Base-by-base conservation (phyloP, 2,113 vertebrate genomes). In the Hemiscyllium ocellatum region DNA sequence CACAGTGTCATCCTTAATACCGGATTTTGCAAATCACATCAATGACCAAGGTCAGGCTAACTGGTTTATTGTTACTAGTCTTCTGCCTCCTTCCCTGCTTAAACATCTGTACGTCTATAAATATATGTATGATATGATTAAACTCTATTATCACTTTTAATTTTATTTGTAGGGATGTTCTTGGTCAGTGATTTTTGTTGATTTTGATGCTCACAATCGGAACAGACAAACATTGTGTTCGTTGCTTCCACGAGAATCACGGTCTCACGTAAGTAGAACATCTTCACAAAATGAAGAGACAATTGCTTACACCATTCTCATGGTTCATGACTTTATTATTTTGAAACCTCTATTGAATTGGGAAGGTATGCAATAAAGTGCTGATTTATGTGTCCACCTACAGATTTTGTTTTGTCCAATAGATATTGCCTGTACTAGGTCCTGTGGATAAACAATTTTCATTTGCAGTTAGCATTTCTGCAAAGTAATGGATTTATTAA, bases 171-270 rank as follows among this genome's bases (percentile, higher is more conserved):
- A 99, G 99, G 99, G 99, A 96, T 99, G 99, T 96, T 99, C 99
- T 0, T 99, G 99, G 99, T 99, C 99, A 24, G 99, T 99, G 96
- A 99, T 99, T 97, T 99, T 99, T 97, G 99, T 99, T 97, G 99
- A 99, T 97, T 98, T 99, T 15, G 99, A 99, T 95, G 99, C 99
- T 96, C 99, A 99, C 96, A 99, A 99, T 97, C 97, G 99, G 95
- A 99, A 99, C 97, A 97, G 99, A 61, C 99, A 99, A 96, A 99
- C 99, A 0, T 97, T 99, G 87, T 99, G 97, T 96, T 99, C 99
- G 0, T 96, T 99, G 94, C 98, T 99, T 69, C 99, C 99, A 66
- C 97, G 99, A 96, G 99, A 99, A 97, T 99, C 99, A 65, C 97
- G 99, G 96, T 99, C 99, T 95, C 99, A 99, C 78, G 99, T 99